phyloP scores from a whole-genome alignment of 64 coral and sea anemone genomes.

The Actinia equina region DNA sequence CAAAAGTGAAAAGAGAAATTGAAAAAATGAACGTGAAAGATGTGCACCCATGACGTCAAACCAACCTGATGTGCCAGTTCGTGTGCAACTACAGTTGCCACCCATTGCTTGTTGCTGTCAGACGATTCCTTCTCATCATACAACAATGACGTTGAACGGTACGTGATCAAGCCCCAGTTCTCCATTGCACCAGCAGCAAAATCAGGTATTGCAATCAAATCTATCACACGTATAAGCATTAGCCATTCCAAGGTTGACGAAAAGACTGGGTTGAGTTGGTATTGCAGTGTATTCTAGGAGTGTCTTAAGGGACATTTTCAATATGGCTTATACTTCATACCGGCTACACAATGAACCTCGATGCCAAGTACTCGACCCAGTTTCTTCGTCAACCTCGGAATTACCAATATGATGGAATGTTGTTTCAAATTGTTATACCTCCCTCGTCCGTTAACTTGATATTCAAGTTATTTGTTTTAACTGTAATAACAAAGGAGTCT shows the following conservation, averaged over 20 bases:
- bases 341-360: too few species aligned
- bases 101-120: slow-evolving; percentile 76
- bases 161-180: slow-evolving; percentile 96
- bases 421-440: too few species aligned
- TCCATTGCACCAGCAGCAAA: slow-evolving; percentile 96
- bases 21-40: background rate
- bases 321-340: too few species aligned
- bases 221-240: slow-evolving; percentile 31
- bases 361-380: too few species aligned
- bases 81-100: slow-evolving; percentile 81
- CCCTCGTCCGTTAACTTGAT: too few species aligned
- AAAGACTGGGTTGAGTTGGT: too few species aligned
- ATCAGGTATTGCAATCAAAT: slow-evolving; percentile 93
- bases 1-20: background rate
- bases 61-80: slow-evolving; percentile 94
- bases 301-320: too few species aligned
- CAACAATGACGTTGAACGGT: slow-evolving; percentile 79
- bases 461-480: too few species aligned
- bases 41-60: background rate
- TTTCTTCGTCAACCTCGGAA: too few species aligned
- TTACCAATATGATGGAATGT: background rate
- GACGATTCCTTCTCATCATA: slow-evolving; percentile 78
- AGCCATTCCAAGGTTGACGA: too few species aligned
- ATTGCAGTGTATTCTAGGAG: too few species aligned
- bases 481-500: too few species aligned